Percentiles rank a stretch among this genome's conserved stretches.
Conservation (phyloP, 2,888 invertebrate genomes). For the Carterocephalus palaemon region DNA sequence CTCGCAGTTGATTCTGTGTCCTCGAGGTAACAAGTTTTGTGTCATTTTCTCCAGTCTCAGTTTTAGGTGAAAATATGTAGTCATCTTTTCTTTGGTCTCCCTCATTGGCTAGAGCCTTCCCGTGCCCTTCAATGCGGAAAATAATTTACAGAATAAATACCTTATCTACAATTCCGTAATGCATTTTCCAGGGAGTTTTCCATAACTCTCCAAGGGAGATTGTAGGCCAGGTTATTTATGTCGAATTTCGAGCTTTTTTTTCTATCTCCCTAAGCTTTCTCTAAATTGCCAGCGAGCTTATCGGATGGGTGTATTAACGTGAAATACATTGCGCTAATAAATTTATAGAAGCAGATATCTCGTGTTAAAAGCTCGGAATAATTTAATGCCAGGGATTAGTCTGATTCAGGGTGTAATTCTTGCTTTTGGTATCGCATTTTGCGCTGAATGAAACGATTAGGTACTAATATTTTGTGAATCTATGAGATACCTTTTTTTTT, state of each 20-base stretch:
- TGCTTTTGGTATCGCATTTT: constrained; percentile 1
- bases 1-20: too few relatives aligned
- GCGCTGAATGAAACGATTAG: too few relatives aligned
- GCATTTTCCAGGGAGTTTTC: background rate
- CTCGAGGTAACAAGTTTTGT: too few relatives aligned
- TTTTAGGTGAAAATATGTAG: too few relatives aligned
- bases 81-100: too few relatives aligned
- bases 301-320: constrained; percentile 15
- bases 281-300: constrained; percentile 15
- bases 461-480: too few relatives aligned
- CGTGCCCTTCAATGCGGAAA: too few relatives aligned
- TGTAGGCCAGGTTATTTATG: constrained; percentile 26
- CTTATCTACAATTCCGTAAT: too few relatives aligned
- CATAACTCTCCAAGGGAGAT: background rate
- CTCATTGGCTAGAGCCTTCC: too few relatives aligned
- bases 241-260: constrained; percentile 22
- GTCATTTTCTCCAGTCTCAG: too few relatives aligned
- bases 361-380: constrained; percentile 8
- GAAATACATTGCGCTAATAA: constrained; percentile 16
- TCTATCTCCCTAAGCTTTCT: constrained; percentile 18
- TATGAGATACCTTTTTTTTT: too few relatives aligned
- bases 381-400: constrained; percentile 6
- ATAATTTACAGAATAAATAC: too few relatives aligned
- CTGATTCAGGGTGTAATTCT: background rate
- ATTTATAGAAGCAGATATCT: constrained; percentile 17